These are phyloP conservation scores for Himalopsyche phryganea DNA, from an alignment of 1,140 invertebrate species.

Conservation along the genomic window DNA sequence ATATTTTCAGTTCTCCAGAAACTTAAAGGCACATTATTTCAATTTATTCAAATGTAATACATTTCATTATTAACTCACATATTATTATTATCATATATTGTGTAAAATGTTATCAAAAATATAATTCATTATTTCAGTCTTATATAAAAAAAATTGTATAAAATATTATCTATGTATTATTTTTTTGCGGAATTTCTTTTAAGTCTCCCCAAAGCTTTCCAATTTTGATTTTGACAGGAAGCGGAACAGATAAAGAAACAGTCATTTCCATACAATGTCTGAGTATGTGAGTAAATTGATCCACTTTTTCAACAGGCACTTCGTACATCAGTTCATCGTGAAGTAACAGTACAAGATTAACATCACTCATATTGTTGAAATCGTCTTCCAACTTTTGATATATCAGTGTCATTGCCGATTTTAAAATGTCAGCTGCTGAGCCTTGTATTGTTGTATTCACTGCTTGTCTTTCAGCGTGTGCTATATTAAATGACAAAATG, in stretches of 20 bases:
- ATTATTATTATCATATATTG: too few relatives aligned
- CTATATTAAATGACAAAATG: slow-evolving; percentile 46
- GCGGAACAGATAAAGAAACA: slow-evolving; percentile 66
- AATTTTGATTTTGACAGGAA: slow-evolving; percentile 83
- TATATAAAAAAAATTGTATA: too few relatives aligned
- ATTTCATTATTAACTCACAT: too few relatives aligned
- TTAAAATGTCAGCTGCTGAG: slow-evolving; percentile 92
- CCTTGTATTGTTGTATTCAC: slow-evolving; percentile 95
- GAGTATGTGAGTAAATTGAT: slow-evolving; percentile 62
- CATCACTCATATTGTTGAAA: slow-evolving; percentile 40
- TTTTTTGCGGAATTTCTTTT: slow-evolving; percentile 40
- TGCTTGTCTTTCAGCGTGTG: slow-evolving; percentile 90
- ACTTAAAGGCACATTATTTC: too few relatives aligned
- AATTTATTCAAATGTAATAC: too few relatives aligned
- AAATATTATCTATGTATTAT: too few relatives aligned
- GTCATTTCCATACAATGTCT: slow-evolving; percentile 78
- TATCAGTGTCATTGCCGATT: slow-evolving; percentile 82
- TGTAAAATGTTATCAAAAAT: too few relatives aligned
- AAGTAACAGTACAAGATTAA: slow-evolving; percentile 79
- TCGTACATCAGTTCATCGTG: slow-evolving; percentile 97
- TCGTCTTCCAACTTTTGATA: slow-evolving; percentile 49
- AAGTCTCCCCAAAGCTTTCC: slow-evolving; percentile 79
- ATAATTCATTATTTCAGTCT: too few relatives aligned
- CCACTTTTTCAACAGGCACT: slow-evolving; percentile 62
- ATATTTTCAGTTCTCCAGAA: too few relatives aligned